phyloP scores from a whole-genome alignment of 2,113 vertebrate species.

The Stigmatopora argus region DNA sequence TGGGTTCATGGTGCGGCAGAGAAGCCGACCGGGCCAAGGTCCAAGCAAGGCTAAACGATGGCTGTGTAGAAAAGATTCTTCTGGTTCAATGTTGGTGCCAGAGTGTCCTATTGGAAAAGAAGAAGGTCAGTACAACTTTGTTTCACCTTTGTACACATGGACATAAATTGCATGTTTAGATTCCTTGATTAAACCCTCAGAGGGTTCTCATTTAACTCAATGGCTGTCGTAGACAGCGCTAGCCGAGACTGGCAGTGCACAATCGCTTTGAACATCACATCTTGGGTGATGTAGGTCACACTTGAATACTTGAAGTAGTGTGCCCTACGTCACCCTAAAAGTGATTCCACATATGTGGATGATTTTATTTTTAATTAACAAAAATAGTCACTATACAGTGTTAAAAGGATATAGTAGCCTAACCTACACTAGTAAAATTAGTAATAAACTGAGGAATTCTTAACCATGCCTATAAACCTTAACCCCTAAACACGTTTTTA shows the following conservation, averaged over 20 bases:
- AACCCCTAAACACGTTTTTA: not conserved
- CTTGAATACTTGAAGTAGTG: too few species aligned
- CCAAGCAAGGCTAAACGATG: constrained; percentile 85
- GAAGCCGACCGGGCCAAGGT: constrained; percentile 87
- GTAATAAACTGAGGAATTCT: not conserved
- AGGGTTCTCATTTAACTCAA: too few species aligned
- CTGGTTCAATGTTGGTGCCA: constrained; percentile 84
- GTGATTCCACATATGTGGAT: too few species aligned
- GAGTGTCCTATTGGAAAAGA: constrained; percentile 81
- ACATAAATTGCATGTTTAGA: not conserved
- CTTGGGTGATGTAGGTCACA: too few species aligned
- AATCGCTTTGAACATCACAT: too few species aligned
- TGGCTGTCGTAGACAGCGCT: too few species aligned
- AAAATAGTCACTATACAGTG: too few species aligned
- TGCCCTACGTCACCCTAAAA: too few species aligned
- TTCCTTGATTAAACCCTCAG: not conserved
- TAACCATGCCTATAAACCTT: not conserved
- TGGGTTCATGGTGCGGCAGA: constrained; percentile 97
- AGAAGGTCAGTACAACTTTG: constrained; percentile 72
- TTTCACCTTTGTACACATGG: not conserved
- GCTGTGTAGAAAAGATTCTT: constrained; percentile 88
- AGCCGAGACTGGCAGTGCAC: too few species aligned
- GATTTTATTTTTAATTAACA: too few species aligned
- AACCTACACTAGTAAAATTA: not conserved
- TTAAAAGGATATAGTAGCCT: too few species aligned